Conservation (phyloP, 1,140 invertebrate genomes). For the Leptinotarsa lineolata region DNA sequence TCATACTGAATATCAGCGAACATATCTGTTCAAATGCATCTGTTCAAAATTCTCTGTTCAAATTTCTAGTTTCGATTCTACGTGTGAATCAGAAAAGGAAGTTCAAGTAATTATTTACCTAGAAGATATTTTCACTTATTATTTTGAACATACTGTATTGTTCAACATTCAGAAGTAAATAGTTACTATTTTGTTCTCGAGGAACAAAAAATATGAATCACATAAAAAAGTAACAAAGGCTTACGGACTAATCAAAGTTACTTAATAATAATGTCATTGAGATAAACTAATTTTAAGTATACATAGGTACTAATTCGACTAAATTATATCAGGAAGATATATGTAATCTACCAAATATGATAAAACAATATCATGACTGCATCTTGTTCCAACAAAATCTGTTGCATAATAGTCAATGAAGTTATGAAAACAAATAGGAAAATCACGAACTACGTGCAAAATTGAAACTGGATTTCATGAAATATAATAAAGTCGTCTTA, state of each 20-base stretch:
- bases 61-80: not conserved
- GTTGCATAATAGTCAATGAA: conserved; percentile 19
- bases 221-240: conserved; percentile 17
- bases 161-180: not conserved
- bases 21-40: not conserved
- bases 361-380: conserved; percentile 29
- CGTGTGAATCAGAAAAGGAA: not conserved
- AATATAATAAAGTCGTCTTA: conserved; percentile 36
- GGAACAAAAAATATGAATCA: conserved; percentile 15
- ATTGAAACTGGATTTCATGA: not conserved
- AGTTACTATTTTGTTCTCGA: conserved; percentile 9
- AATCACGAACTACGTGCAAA: not conserved
- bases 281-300: conserved; percentile 16
- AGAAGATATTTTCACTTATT: not conserved
- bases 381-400: conserved; percentile 20
- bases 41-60: not conserved
- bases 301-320: conserved; percentile 43
- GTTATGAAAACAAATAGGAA: conserved; percentile 17
- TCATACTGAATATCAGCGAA: no score
- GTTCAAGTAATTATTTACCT: not conserved
- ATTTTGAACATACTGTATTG: conserved; percentile 8
- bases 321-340: conserved; percentile 28
- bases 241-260: conserved; percentile 17
- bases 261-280: conserved; percentile 41
- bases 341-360: conserved; percentile 17